Percentiles rank a stretch among this genome's conserved stretches.
Conservation (phyloP, 2,888 invertebrate species). For the Diachrysia chrysitis region DNA sequence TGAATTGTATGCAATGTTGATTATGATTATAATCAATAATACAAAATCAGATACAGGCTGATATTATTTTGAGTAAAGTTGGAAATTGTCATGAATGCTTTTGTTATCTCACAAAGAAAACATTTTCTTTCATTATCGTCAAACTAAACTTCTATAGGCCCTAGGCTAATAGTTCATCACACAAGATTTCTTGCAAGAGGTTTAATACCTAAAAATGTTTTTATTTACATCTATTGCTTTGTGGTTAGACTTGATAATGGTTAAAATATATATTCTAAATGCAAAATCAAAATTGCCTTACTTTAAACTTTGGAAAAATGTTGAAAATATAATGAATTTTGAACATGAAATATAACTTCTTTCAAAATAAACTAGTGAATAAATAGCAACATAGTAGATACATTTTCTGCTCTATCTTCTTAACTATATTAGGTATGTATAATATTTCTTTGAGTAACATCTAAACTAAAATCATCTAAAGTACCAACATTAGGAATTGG, state of each 20-base stretch:
- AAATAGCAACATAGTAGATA: conserved; percentile 1
- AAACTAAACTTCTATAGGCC: neutral
- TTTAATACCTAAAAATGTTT: no score
- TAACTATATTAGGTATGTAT: conserved; percentile 2
- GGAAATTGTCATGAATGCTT: neutral
- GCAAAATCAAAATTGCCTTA: conserved; percentile 2
- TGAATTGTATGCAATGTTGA: no score
- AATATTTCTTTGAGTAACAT: conserved; percentile 12
- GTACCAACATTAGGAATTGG: conserved; percentile 28
- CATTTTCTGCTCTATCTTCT: neutral
- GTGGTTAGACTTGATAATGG: neutral
- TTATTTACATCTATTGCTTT: no score
- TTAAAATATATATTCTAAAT: neutral
- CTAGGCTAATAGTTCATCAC: no score
- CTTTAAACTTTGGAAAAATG: conserved; percentile 10
- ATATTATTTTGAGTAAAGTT: neutral
- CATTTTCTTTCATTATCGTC: neutral
- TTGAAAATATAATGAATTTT: conserved; percentile 11
- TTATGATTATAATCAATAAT: no score
- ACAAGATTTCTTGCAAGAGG: neutral
- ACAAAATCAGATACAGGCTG: no score
- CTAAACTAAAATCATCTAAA: no score
- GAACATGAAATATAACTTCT: conserved; percentile 22
- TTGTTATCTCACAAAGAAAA: neutral
- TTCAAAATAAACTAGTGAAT: conserved; percentile 13